These are phyloP conservation scores for Euglossa dilemma DNA, from an alignment of 1,140 invertebrate species.

Conservation along the genomic window DNA sequence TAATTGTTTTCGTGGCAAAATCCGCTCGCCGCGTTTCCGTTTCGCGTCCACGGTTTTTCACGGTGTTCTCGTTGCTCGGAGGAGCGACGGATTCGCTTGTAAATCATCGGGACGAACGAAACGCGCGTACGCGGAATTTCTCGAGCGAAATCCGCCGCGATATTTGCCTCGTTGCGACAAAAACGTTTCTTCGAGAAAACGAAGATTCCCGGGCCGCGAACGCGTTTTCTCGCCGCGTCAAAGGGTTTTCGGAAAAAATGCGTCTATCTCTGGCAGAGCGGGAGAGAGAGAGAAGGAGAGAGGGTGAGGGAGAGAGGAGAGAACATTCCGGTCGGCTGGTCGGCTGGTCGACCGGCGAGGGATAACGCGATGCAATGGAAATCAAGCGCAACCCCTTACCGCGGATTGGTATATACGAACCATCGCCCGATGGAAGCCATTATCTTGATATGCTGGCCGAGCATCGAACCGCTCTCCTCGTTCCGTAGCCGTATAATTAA, in stretches of 20 bases:
- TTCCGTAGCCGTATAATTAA: constrained; percentile 66
- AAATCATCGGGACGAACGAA: neutral
- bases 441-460: constrained; percentile 71
- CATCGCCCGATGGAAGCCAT: constrained; percentile 71
- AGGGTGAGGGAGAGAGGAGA: neutral
- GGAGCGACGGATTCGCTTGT: neutral
- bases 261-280: neutral
- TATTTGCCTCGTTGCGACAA: neutral
- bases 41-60: neutral
- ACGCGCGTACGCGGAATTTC: neutral
- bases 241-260: neutral
- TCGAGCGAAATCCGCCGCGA: too few relatives aligned
- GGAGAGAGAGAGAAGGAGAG: neutral
- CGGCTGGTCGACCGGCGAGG: constrained; percentile 41
- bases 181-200: neutral
- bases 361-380: constrained; percentile 73
- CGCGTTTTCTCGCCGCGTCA: neutral
- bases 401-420: constrained; percentile 66
- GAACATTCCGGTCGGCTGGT: constrained; percentile 27
- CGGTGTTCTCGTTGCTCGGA: neutral
- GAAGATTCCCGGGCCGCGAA: neutral
- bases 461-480: constrained; percentile 67
- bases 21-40: neutral
- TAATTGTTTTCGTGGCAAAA: constrained; percentile 32
- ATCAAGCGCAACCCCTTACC: constrained; percentile 74